Evolutionary conservation across 1,140 invertebrate genomes (phyloP), one percentile per base, ranked within the genome.

Genomic region (Laodelphax striatellus): DNA sequence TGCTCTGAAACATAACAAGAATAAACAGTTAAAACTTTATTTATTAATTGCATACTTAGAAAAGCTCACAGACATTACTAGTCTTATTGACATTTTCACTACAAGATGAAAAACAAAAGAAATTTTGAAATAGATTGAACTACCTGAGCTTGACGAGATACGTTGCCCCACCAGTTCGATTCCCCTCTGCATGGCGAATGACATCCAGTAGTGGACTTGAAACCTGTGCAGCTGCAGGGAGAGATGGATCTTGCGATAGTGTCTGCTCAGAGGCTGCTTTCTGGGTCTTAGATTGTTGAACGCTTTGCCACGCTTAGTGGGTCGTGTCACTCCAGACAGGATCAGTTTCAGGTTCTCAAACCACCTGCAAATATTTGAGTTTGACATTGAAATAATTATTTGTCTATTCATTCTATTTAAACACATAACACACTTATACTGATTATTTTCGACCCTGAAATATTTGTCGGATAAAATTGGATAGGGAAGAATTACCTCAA

Each of bases 151-250:
- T 54, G 88, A 89, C 0, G 86, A 85, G 8, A 96, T 81, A 17
- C 88, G 79, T 14, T 88, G 90, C 0, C 92, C 92, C n/a, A 86
- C 82, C 38, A 98, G 79, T 70, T 97, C 90, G 59, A 95, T 89
- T 0, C 97, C 97, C 64, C 92, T 82, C 68, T 97, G 92, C 80
- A 94, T 91, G 0, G 93, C 91, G 70, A 94, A 97, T 0, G 95
- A 98, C 84, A 97, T 95, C 95, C 95, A 98, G 75, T 99, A 98
- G 68, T 87, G 91, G 11, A 98, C 88, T 73, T 94, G 89, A 67
- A 97, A 91, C 62, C 87, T 85, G 69, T 95, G 93, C 42, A 97
- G 78, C 1, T 86, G 87, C 34, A 97, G 77, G 0, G 88, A 86
- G 0, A 97, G 73, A 67, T 92, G 83, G 46, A 96, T 81, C 65